A percentile compares a stretch with the other conserved stretches of the same genome.
Evolutionary conservation across 1,140 invertebrate species (phyloP).

Genomic region (Nymphalis io): DNA sequence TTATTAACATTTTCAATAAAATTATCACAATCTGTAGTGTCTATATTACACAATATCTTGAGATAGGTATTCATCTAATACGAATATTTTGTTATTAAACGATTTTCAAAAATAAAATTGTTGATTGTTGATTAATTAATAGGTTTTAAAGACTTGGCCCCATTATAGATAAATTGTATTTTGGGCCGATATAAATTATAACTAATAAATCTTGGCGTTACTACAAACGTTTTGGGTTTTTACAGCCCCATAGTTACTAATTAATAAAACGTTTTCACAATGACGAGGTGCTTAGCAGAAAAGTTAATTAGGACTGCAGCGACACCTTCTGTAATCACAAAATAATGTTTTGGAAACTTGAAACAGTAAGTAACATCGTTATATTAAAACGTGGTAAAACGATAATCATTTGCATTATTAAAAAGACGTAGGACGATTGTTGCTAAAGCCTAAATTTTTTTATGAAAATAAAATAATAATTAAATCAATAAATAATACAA

Average conservation of each 20-base stretch:
- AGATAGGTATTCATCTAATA: constrained; percentile 25
- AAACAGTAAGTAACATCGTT: constrained; percentile 33
- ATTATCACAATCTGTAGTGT: neutral
- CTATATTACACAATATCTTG: constrained; percentile 9
- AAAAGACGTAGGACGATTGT: too few relatives aligned
- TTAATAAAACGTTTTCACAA: constrained; percentile 47
- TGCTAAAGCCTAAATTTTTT: too few relatives aligned
- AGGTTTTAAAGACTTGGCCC: constrained; percentile 70
- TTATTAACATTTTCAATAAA: neutral
- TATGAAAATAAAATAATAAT: neutral
- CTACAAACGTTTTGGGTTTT: constrained; percentile 64
- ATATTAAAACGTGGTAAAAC: constrained; percentile 12
- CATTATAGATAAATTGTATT: constrained; percentile 65
- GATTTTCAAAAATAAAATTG: constrained; percentile 35
- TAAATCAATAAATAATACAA: neutral
- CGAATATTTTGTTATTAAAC: constrained; percentile 30
- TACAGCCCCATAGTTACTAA: constrained; percentile 60
- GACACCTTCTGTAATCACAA: neutral
- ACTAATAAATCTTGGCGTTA: constrained; percentile 48
- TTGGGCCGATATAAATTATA: constrained; percentile 61
- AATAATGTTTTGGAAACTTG: constrained; percentile 20
- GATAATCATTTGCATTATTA: neutral
- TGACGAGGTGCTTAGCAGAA: constrained; percentile 2
- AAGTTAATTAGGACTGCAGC: constrained; percentile 1
- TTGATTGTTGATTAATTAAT: constrained; percentile 64